These are phyloP conservation scores for Falcaria lacertinaria DNA, from an alignment of 2,888 invertebrate species.

Conservation along the genomic window DNA sequence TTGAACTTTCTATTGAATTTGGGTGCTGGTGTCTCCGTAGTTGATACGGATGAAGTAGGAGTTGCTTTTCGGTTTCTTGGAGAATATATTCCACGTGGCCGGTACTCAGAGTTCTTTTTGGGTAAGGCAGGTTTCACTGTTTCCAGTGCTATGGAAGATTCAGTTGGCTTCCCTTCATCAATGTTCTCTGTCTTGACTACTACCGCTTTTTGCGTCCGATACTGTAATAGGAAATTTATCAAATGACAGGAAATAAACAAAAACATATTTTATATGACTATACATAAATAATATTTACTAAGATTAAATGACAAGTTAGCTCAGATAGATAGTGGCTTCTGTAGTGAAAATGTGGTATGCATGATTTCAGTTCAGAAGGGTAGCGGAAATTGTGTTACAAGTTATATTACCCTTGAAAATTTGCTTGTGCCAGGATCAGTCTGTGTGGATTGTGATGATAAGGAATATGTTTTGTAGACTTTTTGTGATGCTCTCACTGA, in stretches of 20 bases:
- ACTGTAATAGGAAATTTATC: slow-evolving; percentile 41
- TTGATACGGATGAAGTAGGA: slow-evolving; percentile 34
- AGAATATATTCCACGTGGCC: slow-evolving; percentile 47
- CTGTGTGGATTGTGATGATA: slow-evolving; percentile 58
- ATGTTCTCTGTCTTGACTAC: slow-evolving; percentile 32
- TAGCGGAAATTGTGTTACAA: slow-evolving; percentile 11
- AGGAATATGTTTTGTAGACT: slow-evolving; percentile 63
- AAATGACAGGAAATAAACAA: not conserved
- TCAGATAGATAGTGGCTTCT: too few relatives aligned
- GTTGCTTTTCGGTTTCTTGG: slow-evolving; percentile 49
- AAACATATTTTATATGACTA: slow-evolving; percentile 1
- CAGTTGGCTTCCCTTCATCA: slow-evolving; percentile 26
- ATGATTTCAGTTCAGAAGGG: not conserved
- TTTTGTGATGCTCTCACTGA: slow-evolving; percentile 75
- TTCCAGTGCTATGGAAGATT: slow-evolving; percentile 27
- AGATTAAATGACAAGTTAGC: too few relatives aligned
- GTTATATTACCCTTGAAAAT: slow-evolving; percentile 61
- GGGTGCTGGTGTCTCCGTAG: slow-evolving; percentile 38
- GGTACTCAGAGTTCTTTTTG: slow-evolving; percentile 38
- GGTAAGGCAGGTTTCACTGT: slow-evolving; percentile 17
- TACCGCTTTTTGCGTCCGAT: slow-evolving; percentile 46
- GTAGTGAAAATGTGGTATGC: not conserved
- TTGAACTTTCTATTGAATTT: slow-evolving; percentile 66
- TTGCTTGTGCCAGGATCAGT: slow-evolving; percentile 57
- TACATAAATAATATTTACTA: not conserved